Conservation (phyloP, 2,113 vertebrate species). For the human (Homo sapiens) region GRCh38 chr17:55841001-55841500, state of each 20-base stretch:
- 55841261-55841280: not conserved
- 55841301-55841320: not conserved
- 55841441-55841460: not conserved
- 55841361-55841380: not conserved
- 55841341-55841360: not conserved
- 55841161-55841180: slow-evolving; percentile 1
- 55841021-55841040: not conserved
- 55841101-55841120: not conserved
- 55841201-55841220: not conserved
- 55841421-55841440: not conserved
- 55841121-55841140: not conserved
- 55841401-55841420: not conserved
- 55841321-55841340: not conserved
- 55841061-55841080: not conserved
- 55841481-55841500: not conserved
- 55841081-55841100: not conserved
- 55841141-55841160: not conserved
- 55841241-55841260: not conserved
- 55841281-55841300: not conserved
- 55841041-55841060: not conserved
- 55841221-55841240: not conserved
- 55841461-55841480: not conserved
- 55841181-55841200: not conserved
- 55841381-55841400: not conserved
- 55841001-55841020: not conserved